Evolutionary conservation across 2,888 invertebrate genomes (phyloP), one percentile per base, ranked within the genome.

Genomic region (Oscheius sp.): DNA sequence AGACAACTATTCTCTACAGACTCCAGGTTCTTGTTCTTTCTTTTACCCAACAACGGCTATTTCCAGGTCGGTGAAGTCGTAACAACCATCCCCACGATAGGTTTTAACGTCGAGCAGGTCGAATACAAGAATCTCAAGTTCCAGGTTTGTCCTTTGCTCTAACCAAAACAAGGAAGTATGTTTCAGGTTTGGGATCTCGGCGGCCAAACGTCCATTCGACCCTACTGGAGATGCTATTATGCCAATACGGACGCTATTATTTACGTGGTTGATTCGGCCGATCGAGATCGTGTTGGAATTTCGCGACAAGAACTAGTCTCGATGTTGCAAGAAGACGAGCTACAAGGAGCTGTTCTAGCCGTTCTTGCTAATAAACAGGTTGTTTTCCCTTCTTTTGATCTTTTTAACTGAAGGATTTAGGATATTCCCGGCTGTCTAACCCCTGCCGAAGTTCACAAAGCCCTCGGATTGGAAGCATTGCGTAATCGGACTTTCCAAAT

Each of bases 221-320:
- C 98, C 0, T 99, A 99, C 90, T 99, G 99, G 99, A 93, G 99
- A 90, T 99, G 98, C 92, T 99, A 99, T 91, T 99, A 96, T 90
- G 96, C 97, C 85, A 99, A 99, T 91, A 99, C 99, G 89, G 99
- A 99, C 92, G 99, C 99, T 89, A 97, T 99, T 88, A 98, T 99
- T 89, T 99, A 99, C 91, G 99, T 99, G 72, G 87, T 87, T 7
- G 99, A 99, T 91, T 98, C 97, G 63, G 97, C 96, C 73, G 99
- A 99, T 91, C 93, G 95, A 90, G 99, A 99, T 92, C 92, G 99
- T 91, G 96, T 99, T 92, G 96, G 96, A 87, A 96, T 98, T 91
- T 97, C 97, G 81, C 97, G 97, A 92, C 96, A 98, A 91, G 88
- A 88, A 72, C 76, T 88, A 35, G 86, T 87, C 7, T 84, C 88